Percentiles rank a stretch among this genome's conserved stretches.
phyloP scores from a whole-genome alignment of 2,113 vertebrate genomes.

The Oryzias melastigma region DNA sequence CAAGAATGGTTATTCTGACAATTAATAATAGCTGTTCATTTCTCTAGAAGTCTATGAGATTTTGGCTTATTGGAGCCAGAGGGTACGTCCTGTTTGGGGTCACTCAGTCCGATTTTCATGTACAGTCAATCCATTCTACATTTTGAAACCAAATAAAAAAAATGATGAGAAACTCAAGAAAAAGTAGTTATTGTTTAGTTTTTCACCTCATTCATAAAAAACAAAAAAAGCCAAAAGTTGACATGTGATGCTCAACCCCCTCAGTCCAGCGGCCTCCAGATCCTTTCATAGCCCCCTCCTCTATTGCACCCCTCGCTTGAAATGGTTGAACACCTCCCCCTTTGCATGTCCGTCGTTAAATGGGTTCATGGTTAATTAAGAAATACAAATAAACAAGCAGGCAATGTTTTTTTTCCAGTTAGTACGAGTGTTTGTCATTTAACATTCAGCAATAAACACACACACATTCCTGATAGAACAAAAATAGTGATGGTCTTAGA shows the following conservation, averaged over 20 bases:
- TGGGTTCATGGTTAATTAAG: constrained; percentile 90
- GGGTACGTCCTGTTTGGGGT: no score
- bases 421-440: constrained; percentile 93
- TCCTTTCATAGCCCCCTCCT: constrained; percentile 42
- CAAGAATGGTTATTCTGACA: no score
- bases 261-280: constrained; percentile 48
- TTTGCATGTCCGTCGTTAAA: constrained; percentile 98
- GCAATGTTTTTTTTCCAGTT: constrained; percentile 88
- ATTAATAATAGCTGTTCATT: no score
- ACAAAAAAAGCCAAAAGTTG: no score
- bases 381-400: constrained; percentile 75
- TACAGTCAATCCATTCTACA: no score
- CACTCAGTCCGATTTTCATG: no score
- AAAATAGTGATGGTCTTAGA: constrained; percentile 91
- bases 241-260: constrained; percentile 40
- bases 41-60: no score
- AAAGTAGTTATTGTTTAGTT: constrained; percentile 22
- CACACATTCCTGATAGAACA: constrained; percentile 79
- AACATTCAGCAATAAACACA: constrained; percentile 93
- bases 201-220: no score
- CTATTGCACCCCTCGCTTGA: constrained; percentile 67
- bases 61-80: no score
- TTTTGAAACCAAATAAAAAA: no score
- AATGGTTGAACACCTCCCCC: constrained; percentile 77
- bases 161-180: no score